Evolutionary conservation across 2,888 invertebrate species (phyloP).

Genomic region (Melanophora roralis): DNA sequence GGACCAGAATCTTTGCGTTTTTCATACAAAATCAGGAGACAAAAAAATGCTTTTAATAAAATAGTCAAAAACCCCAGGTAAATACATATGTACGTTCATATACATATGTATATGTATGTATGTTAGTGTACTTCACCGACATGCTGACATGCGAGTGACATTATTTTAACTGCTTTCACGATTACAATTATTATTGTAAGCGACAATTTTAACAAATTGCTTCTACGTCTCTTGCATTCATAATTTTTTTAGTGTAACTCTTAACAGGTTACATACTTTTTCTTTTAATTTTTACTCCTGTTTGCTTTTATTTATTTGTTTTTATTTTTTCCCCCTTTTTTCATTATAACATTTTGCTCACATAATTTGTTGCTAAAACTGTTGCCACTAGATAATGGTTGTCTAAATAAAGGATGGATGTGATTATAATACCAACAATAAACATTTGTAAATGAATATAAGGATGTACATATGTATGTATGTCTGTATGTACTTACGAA

Average conservation of each 20-base stretch:
- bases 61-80: too few relatives aligned
- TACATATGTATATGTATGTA: not conserved
- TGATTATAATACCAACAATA: conserved; percentile 55
- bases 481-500: too few relatives aligned
- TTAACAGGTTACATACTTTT: not conserved
- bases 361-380: not conserved
- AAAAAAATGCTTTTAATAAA: not conserved
- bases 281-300: not conserved
- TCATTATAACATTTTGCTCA: not conserved
- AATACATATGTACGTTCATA: too few relatives aligned
- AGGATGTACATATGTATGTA: not conserved
- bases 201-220: conserved; percentile 55
- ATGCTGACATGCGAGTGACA: conserved; percentile 21
- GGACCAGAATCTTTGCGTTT: too few relatives aligned
- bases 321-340: not conserved
- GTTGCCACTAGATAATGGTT: not conserved
- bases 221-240: conserved; percentile 51
- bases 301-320: not conserved
- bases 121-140: not conserved
- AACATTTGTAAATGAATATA: conserved; percentile 47
- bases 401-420: conserved; percentile 22
- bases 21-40: not conserved
- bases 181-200: conserved; percentile 52
- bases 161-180: conserved; percentile 49
- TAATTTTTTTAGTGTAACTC: conserved; percentile 51